Evolutionary conservation across 2,113 vertebrate genomes (phyloP).

Genomic region (Microtus pennsylvanicus): DNA sequence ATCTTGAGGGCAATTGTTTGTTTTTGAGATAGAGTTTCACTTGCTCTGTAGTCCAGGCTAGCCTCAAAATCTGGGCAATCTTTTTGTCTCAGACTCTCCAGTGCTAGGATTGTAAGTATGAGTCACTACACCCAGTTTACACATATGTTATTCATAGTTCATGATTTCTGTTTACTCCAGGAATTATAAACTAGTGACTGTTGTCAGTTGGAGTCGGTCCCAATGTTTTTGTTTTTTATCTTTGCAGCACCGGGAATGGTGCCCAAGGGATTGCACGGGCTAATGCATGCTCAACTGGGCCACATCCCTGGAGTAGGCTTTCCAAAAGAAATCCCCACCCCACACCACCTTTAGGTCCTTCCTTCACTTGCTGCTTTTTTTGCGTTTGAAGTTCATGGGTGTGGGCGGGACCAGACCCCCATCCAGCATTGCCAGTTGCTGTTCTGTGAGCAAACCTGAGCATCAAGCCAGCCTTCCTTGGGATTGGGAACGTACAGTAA

Average conservation of each 20-base stretch:
- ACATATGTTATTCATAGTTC: not conserved
- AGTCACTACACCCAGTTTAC: not conserved
- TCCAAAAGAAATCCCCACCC: not conserved
- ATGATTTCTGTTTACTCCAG: not conserved
- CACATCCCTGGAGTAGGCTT: not conserved
- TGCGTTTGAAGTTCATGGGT: not conserved
- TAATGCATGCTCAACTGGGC: not conserved
- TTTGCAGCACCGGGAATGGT: not conserved
- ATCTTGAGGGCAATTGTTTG: not conserved
- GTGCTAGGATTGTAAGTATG: not conserved
- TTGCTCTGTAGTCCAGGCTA: not conserved
- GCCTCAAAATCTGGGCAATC: too few relatives aligned
- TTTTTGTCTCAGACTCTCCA: not conserved
- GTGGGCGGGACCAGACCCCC: not conserved
- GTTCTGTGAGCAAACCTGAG: constrained; percentile 37
- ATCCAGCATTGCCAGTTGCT: constrained; percentile 11
- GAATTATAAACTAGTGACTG: not conserved
- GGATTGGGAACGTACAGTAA: not conserved
- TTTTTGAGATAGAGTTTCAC: not conserved
- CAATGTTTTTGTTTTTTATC: not conserved
- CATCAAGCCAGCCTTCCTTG: not conserved
- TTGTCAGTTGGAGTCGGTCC: not conserved
- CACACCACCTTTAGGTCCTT: too few relatives aligned
- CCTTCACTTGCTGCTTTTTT: not conserved
- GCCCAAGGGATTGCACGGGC: not conserved